Evolutionary conservation across 2,888 invertebrate species (phyloP).

Genomic region (Drosophila demipolita): DNA sequence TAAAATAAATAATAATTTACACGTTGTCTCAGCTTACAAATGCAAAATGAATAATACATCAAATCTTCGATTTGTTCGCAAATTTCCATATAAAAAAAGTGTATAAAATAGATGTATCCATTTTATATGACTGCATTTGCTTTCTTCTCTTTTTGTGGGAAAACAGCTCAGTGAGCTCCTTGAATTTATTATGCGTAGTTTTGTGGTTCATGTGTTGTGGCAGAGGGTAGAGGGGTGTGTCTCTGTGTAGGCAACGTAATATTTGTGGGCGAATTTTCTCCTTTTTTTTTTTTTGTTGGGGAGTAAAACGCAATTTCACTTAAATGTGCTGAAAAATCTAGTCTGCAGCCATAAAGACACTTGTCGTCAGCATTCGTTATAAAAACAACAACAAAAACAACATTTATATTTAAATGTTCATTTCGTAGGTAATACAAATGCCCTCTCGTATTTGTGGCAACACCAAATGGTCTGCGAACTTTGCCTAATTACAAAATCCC

Average conservation of each 20-base stretch:
- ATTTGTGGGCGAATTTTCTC: constrained; percentile 38
- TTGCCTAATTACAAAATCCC: constrained; percentile 76
- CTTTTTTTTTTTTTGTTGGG: constrained; percentile 20
- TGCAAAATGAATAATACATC: neutral
- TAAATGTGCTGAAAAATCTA: constrained; percentile 52
- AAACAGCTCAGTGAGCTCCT: constrained; percentile 58
- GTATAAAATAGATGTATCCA: constrained; percentile 15
- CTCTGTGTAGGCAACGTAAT: constrained; percentile 26
- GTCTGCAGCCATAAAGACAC: constrained; percentile 62
- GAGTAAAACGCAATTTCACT: constrained; percentile 31
- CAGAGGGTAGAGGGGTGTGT: too few species aligned
- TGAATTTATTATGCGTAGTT: constrained; percentile 66
- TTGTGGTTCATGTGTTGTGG: constrained; percentile 19
- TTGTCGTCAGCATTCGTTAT: constrained; percentile 62
- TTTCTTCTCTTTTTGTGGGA: constrained; percentile 16
- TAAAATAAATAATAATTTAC: neutral
- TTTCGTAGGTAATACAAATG: constrained; percentile 44
- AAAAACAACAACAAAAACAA: neutral
- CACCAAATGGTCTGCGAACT: constrained; percentile 63
- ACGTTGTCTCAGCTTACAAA: neutral
- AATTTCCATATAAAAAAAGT: neutral
- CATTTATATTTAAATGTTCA: constrained; percentile 66
- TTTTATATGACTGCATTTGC: constrained; percentile 30
- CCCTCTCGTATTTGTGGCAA: constrained; percentile 46
- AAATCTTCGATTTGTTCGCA: neutral